Evolutionary conservation across 2,113 vertebrate species (phyloP).

Genomic region (Cyprinodon tularosa): DNA sequence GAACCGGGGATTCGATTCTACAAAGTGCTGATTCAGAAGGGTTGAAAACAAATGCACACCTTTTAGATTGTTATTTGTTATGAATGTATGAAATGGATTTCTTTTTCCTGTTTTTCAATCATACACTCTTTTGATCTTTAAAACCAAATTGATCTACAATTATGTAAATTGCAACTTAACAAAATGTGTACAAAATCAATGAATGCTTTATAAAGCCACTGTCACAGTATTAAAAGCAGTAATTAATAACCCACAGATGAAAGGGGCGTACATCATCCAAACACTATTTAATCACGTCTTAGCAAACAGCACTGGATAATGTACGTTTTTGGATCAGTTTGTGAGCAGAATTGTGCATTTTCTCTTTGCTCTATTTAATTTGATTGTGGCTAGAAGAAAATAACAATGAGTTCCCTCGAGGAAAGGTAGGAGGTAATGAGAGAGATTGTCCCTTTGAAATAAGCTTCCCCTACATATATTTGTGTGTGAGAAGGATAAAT

Average conservation of each 20-base stretch:
- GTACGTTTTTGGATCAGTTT: constrained; percentile 32
- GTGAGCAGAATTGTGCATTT: constrained; percentile 20
- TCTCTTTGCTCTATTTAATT: constrained; percentile 60
- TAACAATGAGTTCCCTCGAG: constrained; percentile 66
- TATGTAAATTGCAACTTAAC: neutral
- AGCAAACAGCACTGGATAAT: constrained; percentile 26
- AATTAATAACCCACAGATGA: constrained; percentile 38
- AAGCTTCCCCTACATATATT: constrained; percentile 23
- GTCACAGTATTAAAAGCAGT: constrained; percentile 18
- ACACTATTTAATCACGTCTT: constrained; percentile 47
- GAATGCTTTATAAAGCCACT: neutral
- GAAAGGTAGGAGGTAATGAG: constrained; percentile 70
- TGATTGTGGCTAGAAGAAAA: constrained; percentile 63
- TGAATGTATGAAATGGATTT: neutral
- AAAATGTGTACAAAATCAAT: neutral
- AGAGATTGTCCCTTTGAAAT: constrained; percentile 65
- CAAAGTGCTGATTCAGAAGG: no score
- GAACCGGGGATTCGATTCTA: no score
- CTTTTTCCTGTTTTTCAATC: neutral
- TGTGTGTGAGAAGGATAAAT: constrained; percentile 4
- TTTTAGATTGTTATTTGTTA: neutral
- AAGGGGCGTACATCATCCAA: constrained; percentile 38
- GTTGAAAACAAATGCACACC: neutral
- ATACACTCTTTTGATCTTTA: neutral
- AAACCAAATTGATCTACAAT: neutral